Base-by-base conservation (phyloP, 2,797 vertebrate species). In the Syngnathus rostellatus region DNA sequence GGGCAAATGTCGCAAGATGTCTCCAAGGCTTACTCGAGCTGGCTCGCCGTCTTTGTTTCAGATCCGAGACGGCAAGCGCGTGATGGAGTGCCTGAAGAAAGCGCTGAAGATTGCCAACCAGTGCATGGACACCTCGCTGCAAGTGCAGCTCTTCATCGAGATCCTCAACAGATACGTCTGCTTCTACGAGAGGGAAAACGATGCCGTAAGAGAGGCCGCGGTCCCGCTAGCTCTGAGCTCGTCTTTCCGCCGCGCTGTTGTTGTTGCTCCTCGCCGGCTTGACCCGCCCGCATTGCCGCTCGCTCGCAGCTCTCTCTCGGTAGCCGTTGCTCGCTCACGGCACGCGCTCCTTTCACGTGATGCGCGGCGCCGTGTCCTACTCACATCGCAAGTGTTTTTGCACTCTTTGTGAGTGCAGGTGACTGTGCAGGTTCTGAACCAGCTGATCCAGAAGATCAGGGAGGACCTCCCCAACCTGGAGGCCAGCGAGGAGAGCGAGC, bases 11-110 rank as follows among this genome's bases (percentile, higher is more conserved):
- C 12, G 43, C 11, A 14, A 45, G 43, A 45, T 11, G 10, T 3
- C 10, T 45, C 1, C 0, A 45, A 4, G 31, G 31, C 31, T 31
- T 31, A 31, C 31, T 31, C 31, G 31, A 43, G 41, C 41, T 0
- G 41, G 41, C 41, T 9, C 41, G 2, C 41, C 41, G 2, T 12
- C 12, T 43, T 67, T 17, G 19, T 17, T 66, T 76, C 77, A 98
- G 97, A 96, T 98, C 79, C 95, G 95, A 11, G 96, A 98, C 69
- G 95, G 96, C 16, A 98, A 98, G 68, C 92, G 96, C 65, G 97
- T 99, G 71, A 97, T 99, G 95, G 97, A 99, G 77, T 99, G 97
- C 84, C 83, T 99, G 73, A 99, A 99, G 87, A 99, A 99, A 80
- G 96, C 97, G 8, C 88, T 99, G 78, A 99, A 99, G 89, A 99